Conservation (phyloP, 2,888 invertebrate species). For the Sinotaia quadrata region DNA sequence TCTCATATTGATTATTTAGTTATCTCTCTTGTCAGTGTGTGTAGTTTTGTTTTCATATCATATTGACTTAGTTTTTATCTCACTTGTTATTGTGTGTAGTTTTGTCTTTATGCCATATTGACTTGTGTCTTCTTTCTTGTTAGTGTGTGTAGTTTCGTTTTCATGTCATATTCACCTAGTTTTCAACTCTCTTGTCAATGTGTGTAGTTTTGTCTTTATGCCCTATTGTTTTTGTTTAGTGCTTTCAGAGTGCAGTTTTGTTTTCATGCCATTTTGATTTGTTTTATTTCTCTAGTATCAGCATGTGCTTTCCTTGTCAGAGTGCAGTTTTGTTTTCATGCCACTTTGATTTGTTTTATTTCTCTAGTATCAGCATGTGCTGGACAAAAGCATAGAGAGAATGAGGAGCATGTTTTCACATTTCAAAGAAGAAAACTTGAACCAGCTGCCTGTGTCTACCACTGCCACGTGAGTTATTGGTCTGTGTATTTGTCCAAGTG, state of each 20-base stretch:
- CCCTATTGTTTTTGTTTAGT: too few species aligned
- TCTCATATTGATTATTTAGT: neutral
- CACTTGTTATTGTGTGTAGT: too few species aligned
- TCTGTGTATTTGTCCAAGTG: too few species aligned
- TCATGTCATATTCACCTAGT: too few species aligned
- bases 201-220: neutral
- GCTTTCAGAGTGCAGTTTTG: too few species aligned
- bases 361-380: slow-evolving; percentile 49
- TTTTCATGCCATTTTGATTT: neutral
- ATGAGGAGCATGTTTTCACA: slow-evolving; percentile 50
- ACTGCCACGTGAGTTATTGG: too few species aligned
- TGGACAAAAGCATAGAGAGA: slow-evolving; percentile 53
- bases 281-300: neutral
- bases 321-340: neutral
- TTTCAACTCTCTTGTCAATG: neutral
- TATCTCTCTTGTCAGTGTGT: neutral
- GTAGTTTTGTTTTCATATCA: too few species aligned
- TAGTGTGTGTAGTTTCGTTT: neutral
- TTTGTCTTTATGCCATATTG: too few species aligned
- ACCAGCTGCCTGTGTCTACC: slow-evolving; percentile 65
- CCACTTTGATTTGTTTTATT: neutral
- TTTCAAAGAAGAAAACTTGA: slow-evolving; percentile 66
- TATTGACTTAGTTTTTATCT: too few species aligned
- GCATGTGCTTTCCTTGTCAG: neutral
- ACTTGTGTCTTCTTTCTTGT: neutral